Base-by-base conservation (phyloP, 2,797 vertebrate genomes). In the Neostethus bicornis region DNA sequence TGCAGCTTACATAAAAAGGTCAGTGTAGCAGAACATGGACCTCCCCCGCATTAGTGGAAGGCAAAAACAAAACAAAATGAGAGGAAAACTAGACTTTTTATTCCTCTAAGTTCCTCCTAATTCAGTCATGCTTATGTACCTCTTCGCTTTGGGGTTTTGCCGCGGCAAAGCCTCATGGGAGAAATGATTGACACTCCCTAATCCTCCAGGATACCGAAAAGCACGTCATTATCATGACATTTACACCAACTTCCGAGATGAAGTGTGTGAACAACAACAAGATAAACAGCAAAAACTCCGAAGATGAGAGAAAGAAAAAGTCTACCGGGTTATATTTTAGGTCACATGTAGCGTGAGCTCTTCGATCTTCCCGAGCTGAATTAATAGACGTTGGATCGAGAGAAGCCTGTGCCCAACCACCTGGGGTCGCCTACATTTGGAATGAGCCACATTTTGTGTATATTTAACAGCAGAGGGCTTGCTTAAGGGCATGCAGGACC, bases 161-260 rank as follows among this genome's bases (percentile, higher is more conserved):
- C 49, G 65, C 69, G 44, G 68, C 69, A 77, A 80, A 77, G 57
- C 73, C 85, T 72, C 80, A 32, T 23, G 58, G 75, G 73, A 71
- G 49, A 51, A 59, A 75, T 87, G 88, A 90, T 19, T 88, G 87
- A 86, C 90, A 87, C 61, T 39, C 71, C 57, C 67, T 80, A 80
- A 86, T 85, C 85, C 81, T 73, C 32, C 41, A 45, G 75, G 78
- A 81, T 62, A 66, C 46, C 61, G 75, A 79, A 84, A 73, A 83
- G 65, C 78, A 70, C 74, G 75, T 80, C 66, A 87, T 90, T 87
- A 85, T 67, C 74, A 78, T 83, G 79, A 70, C 68, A 83, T 87
- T 84, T 79, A 77, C 71, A 75, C 60, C 38, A 55, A 77, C 66
- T 68, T 73, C 46, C 65, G 23, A 79, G 54, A 70, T 3, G 29